These are phyloP conservation scores for Itoplectis maculator DNA, from an alignment of 2,888 invertebrate species.

Conservation along the genomic window DNA sequence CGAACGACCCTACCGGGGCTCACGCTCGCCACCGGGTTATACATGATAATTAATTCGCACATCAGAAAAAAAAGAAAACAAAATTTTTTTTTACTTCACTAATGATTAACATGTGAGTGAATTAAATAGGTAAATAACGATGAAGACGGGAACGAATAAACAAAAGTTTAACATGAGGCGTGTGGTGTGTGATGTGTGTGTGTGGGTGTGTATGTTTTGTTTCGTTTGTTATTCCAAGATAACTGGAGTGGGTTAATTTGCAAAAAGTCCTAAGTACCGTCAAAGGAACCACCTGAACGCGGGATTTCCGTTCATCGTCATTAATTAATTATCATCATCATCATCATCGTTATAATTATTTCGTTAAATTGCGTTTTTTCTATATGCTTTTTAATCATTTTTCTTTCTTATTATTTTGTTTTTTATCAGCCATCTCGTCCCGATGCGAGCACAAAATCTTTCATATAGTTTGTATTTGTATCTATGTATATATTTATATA, in stretches of 20 bases:
- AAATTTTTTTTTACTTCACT: conserved; percentile 38
- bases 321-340: conserved; percentile 37
- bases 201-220: conserved; percentile 23
- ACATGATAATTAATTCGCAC: conserved; percentile 34
- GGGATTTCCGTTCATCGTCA: conserved; percentile 36
- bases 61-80: conserved; percentile 14
- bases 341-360: conserved; percentile 50
- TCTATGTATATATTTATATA: conserved; percentile 58
- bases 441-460: conserved; percentile 57
- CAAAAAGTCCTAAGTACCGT: conserved; percentile 58
- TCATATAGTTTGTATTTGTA: conserved; percentile 63
- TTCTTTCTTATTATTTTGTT: conserved; percentile 7
- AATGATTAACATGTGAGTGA: conserved; percentile 59
- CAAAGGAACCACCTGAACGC: conserved; percentile 44
- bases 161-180: conserved; percentile 8
- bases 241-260: conserved; percentile 35
- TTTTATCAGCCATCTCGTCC: conserved; percentile 37
- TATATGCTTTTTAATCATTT: background rate
- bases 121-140: conserved; percentile 59
- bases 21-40: conserved; percentile 5
- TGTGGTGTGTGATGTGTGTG: conserved; percentile 10
- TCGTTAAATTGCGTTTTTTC: conserved; percentile 35
- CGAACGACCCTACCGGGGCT: conserved; percentile 25
- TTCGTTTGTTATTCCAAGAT: conserved; percentile 31
- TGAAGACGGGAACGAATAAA: conserved; percentile 44